phyloP scores from a whole-genome alignment of 2,113 vertebrate genomes.

The Gallinago undulata region DNA sequence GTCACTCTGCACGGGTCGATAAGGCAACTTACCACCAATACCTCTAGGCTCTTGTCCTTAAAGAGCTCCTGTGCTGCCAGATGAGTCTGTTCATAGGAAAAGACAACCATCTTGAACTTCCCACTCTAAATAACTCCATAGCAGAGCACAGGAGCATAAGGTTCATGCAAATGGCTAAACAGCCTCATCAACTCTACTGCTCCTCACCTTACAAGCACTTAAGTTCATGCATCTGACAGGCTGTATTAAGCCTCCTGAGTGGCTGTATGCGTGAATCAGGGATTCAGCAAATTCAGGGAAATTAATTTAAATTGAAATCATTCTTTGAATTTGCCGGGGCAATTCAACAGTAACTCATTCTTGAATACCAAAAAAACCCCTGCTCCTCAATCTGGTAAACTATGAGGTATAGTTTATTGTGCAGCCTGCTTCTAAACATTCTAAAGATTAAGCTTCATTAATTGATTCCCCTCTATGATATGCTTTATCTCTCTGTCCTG shows the following conservation, averaged over 20 bases:
- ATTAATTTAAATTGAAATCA: neutral
- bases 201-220: neutral
- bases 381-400: neutral
- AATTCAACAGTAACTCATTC: neutral
- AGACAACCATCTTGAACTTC: neutral
- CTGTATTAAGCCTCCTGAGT: neutral
- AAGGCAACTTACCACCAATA: neutral
- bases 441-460: neutral
- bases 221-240: neutral
- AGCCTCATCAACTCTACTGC: neutral
- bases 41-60: neutral
- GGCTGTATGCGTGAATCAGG: neutral
- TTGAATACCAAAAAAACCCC: neutral
- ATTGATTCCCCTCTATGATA: neutral
- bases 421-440: neutral
- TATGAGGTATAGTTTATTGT: neutral
- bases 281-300: neutral
- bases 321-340: neutral
- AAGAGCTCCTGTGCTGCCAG: neutral
- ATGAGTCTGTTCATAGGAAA: neutral
- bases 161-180: neutral
- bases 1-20: neutral
- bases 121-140: neutral
- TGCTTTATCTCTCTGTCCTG: neutral
- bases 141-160: neutral